Evolutionary conservation across 1,140 invertebrate genomes (phyloP), one percentile per base, ranked within the genome.

Genomic region (Mamestra configurata): DNA sequence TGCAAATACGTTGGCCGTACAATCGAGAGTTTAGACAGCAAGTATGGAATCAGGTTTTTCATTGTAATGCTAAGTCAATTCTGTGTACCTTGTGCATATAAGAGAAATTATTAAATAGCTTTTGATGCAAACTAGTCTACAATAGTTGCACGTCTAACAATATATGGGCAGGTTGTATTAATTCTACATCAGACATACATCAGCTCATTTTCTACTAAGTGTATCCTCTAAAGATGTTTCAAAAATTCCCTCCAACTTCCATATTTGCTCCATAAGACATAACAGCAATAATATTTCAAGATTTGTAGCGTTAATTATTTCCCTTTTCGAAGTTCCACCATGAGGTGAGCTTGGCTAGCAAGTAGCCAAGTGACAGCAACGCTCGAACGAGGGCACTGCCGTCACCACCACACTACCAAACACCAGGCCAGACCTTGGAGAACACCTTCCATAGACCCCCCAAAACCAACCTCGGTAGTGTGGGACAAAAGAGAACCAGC

Each of bases 301-400:
- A 40, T 76, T 76, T 76, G 73, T 76, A 76, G 75, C 75, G 75
- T 77, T 77, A 77, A 77, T 77, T 66, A 77, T 77, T 77, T 77
- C 75, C 59, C 75, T 66, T 77, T 81, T 87, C 82, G 83, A 87
- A 88, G 83, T 90, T 86, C 83, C 88, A 85, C 83, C 73, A 76
- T 82, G 88, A 90, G 88, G 90, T 86, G 84, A 82, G 82, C 85
- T 81, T 68, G 79, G 80, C 73, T 81, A 86, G 84, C 85, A 84
- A 90, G 87, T 88, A 86, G 87, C 88, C 86, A 81, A 88, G 88
- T 89, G 90, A 92, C 90, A 92, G 89, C 80, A 85, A 85, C 78
- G 79, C 77, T 85, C 88, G 82, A 94, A 94, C 88, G 91, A 86
- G 91, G 91, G 87, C 90, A 92, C 51, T 46, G 31, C 82, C 73